phyloP scores from a whole-genome alignment of 2,888 invertebrate species.

The Ormia ochracea region DNA sequence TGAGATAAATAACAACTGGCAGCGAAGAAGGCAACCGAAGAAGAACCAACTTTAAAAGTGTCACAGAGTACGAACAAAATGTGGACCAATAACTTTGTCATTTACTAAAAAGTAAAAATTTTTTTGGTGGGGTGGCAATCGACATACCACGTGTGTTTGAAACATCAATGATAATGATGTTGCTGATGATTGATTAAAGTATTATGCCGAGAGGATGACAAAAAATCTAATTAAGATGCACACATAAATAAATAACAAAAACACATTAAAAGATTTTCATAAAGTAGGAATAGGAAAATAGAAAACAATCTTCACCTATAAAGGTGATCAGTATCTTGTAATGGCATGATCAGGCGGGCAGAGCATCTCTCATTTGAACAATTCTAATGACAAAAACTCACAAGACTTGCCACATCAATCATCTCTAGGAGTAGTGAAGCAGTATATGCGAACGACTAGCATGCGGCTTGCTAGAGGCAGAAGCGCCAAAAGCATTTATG shows the following conservation, averaged over 20 bases:
- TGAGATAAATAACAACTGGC: constrained; percentile 19
- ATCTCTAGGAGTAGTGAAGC: constrained; percentile 17
- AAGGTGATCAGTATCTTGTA: constrained; percentile 47
- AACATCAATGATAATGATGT: no score
- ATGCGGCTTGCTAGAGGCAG: constrained; percentile 22
- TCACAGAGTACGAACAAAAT: neutral
- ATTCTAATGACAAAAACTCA: constrained; percentile 30
- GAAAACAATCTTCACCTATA: constrained; percentile 14
- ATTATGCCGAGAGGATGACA: constrained; percentile 42
- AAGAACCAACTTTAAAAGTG: constrained; percentile 1
- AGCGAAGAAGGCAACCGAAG: neutral
- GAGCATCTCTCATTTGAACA: constrained; percentile 43
- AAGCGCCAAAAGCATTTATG: constrained; percentile 46
- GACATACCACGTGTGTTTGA: neutral
- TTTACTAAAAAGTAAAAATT: neutral
- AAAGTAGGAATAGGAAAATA: neutral
- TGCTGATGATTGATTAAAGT: constrained; percentile 40
- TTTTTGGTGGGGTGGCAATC: no score
- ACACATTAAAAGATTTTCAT: neutral
- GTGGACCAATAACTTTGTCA: constrained; percentile 24
- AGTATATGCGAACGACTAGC: constrained; percentile 16
- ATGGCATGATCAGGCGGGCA: constrained; percentile 20
- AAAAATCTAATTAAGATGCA: constrained; percentile 23
- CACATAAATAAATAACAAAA: constrained; percentile 31
- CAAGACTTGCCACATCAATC: constrained; percentile 47